Evolutionary conservation across 2,113 vertebrate genomes (phyloP).

Genomic region (Drymodes brunneopygia): DNA sequence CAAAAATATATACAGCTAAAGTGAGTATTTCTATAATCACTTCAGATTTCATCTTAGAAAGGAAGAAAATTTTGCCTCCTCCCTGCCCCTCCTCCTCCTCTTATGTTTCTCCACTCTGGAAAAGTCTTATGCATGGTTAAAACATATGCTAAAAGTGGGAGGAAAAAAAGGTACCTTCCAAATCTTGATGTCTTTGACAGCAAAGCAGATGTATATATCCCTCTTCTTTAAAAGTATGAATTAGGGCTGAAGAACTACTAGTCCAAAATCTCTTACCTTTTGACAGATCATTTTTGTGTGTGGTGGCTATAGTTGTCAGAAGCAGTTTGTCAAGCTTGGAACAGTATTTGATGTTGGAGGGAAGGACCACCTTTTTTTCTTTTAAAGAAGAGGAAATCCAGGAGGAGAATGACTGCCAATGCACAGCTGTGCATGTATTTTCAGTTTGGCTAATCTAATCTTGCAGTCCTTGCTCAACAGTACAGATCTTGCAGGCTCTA

Average conservation of each 20-base stretch:
- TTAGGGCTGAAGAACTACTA: not conserved
- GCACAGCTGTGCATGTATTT: not conserved
- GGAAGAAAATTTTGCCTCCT: not conserved
- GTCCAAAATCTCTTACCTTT: not conserved
- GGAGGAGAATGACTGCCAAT: not conserved
- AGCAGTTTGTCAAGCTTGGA: not conserved
- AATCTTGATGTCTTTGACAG: constrained; percentile 1
- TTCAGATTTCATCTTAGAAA: not conserved
- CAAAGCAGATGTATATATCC: constrained; percentile 6
- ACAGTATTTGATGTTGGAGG: not conserved
- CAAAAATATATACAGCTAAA: constrained; percentile 20
- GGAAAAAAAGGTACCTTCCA: not conserved
- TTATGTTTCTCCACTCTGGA: not conserved
- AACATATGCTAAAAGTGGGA: not conserved
- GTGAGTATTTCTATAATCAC: constrained; percentile 33
- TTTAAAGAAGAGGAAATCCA: not conserved
- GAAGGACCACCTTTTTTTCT: not conserved
- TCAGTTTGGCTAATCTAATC: not conserved
- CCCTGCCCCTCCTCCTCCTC: not conserved
- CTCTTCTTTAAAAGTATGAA: not conserved
- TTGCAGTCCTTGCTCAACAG: not conserved
- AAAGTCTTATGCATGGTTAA: not conserved
- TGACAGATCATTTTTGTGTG: not conserved
- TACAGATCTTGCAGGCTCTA: not conserved
- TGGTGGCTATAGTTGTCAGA: not conserved